Conservation (phyloP, 2,113 vertebrate genomes). For the Mus musculus region GRCm39 chr11:37130001-37130500, state of each 20-base stretch:
- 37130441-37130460: neutral
- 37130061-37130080: neutral
- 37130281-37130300: conserved; percentile 27
- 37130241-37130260: neutral
- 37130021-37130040: neutral
- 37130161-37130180: conserved; percentile 11
- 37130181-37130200: conserved; percentile 54
- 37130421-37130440: neutral
- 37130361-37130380: neutral
- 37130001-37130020: neutral
- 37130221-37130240: neutral
- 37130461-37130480: neutral
- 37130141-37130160: neutral
- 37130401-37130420: conserved; percentile 34
- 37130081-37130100: neutral
- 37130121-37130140: neutral
- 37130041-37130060: neutral
- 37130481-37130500: conserved; percentile 35
- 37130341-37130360: neutral
- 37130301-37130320: conserved; percentile 1
- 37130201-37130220: conserved; percentile 64
- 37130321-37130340: neutral
- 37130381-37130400: conserved; percentile 27
- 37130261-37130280: conserved; percentile 26
- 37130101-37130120: neutral